Base-by-base conservation (phyloP, 2,888 invertebrate genomes). In the Oasisia sp. region DNA sequence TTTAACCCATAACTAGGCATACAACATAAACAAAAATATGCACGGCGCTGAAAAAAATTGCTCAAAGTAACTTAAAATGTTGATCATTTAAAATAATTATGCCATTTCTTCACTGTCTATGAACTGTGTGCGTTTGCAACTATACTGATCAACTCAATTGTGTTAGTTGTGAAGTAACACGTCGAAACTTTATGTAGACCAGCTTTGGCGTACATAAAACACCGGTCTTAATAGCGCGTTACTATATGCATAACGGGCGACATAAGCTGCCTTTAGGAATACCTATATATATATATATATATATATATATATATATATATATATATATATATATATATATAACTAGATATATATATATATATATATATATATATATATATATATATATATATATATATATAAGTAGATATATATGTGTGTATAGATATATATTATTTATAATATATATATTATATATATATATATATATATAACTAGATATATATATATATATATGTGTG, bases 201-300 rank as follows among this genome's bases (percentile, higher is more conserved):
- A 14, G 50, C 50, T 8, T 50, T 50, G 50, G 50, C 19, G 19
- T 74, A 19, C 74, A 19, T 74, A 74, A 74, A 74, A 74, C 27
- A 74, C 27, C 74, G 74, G 27, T 74, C 19, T 74, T 4, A 27
- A 19, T 74, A 74, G 19, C 27, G 74, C 74, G 27, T 7, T 7
- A 4, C 1, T 27, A 74, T 50, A 50, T 50, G 27, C 19, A 74
- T 74, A 74, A 74, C 27, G 74, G 27, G 27, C 19, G 27, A 27
- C 74, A 19, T 27, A 91, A 32, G 93, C 91, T 56, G 19, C 92
- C 19, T 56, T 91, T 32, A 93, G 91, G 50, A 90, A 92, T 50
- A 32, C 92, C 27, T 74, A 58, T 1, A 27, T 74, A 74, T 74
- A 74, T 74, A 74, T 74, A 74, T 27, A 74, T 74, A 74, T 74